phyloP scores from a whole-genome alignment of 2,113 vertebrate genomes.

The Osmerus eperlanus region DNA sequence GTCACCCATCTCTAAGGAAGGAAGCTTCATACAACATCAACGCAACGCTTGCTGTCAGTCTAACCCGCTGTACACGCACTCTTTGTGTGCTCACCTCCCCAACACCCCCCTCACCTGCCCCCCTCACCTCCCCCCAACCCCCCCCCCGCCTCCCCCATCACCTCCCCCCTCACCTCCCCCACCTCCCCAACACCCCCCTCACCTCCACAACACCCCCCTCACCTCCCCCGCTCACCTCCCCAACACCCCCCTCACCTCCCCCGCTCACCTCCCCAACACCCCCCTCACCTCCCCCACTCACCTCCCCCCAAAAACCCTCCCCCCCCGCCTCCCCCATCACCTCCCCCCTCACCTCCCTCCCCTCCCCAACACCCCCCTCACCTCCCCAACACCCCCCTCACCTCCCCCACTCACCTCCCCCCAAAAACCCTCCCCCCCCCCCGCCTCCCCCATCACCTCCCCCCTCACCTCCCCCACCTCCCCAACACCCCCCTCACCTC shows the following conservation, averaged over 20 bases:
- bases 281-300: no score
- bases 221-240: neutral
- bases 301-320: no score
- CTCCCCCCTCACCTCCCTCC: neutral
- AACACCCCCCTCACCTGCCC: neutral
- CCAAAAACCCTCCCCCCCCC: neutral
- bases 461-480: neutral
- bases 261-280: neutral
- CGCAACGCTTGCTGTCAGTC: neutral
- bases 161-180: neutral
- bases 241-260: neutral
- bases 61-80: no score
- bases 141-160: neutral
- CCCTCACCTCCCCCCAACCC: neutral
- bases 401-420: neutral
- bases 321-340: neutral
- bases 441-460: neutral
- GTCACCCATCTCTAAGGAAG: neutral
- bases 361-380: no score
- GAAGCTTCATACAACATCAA: slow-evolving; percentile 19
- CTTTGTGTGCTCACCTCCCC: neutral
- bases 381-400: neutral
- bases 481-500: neutral
- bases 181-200: neutral
- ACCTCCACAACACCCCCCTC: neutral